These are phyloP conservation scores for Petroica traversi DNA, from an alignment of 2,113 vertebrate genomes.

Conservation along the genomic window DNA sequence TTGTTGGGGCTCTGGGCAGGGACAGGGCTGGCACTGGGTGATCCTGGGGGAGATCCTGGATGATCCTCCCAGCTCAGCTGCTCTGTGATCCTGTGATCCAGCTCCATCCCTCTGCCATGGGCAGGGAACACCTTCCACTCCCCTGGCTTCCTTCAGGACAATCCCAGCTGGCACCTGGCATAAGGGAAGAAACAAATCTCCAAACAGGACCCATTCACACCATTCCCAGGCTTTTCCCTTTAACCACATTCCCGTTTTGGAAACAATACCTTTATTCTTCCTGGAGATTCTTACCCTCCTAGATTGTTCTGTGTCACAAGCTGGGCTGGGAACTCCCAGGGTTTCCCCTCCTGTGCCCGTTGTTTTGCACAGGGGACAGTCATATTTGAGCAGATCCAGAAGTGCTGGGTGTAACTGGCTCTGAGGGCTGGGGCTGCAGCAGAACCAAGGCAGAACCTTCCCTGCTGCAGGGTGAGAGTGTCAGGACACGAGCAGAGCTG, in stretches of 20 bases:
- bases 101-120: background rate
- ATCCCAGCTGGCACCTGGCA: background rate
- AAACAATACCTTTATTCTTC: background rate
- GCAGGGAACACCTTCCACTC: background rate
- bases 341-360: background rate
- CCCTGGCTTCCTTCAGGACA: background rate
- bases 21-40: background rate
- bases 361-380: fast-evolving
- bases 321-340: fast-evolving
- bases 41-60: background rate
- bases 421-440: background rate
- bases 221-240: background rate
- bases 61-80: background rate
- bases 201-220: fast-evolving
- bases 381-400: background rate
- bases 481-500: background rate
- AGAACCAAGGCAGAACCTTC: background rate
- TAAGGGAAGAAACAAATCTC: background rate
- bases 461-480: background rate
- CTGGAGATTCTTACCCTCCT: background rate
- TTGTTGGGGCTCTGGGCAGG: background rate
- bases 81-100: background rate
- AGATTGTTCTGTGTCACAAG: fast-evolving
- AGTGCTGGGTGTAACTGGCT: fast-evolving
- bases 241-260: background rate